These are phyloP conservation scores for Cyprinodon variegatus DNA, from an alignment of 2,113 vertebrate species.

Conservation along the genomic window DNA sequence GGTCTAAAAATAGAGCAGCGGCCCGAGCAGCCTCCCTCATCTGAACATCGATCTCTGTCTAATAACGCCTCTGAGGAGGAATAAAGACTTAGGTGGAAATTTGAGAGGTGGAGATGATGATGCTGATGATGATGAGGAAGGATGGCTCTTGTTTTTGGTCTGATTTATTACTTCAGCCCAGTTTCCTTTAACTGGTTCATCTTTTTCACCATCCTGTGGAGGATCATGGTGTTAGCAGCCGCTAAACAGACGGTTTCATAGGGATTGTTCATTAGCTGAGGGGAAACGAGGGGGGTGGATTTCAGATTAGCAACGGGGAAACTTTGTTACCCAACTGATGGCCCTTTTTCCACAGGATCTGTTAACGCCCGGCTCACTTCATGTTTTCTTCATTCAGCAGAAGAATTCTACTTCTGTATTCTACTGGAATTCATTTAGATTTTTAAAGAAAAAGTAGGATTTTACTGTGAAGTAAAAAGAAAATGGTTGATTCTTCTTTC, in stretches of 20 bases:
- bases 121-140: conserved; percentile 10
- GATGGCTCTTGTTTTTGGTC: conserved; percentile 20
- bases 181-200: neutral
- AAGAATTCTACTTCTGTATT: too few species aligned
- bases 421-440: too few species aligned
- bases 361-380: too few species aligned
- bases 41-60: conserved; percentile 73
- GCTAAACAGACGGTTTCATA: conserved; percentile 45
- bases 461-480: too few species aligned
- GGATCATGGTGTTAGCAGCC: conserved; percentile 45
- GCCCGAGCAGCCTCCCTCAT: conserved; percentile 47
- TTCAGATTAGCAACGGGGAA: neutral
- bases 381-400: too few species aligned
- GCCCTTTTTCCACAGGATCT: too few species aligned
- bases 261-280: conserved; percentile 37
- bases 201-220: neutral
- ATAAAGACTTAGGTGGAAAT: conserved; percentile 46
- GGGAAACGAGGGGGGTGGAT: conserved; percentile 20
- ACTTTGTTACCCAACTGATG: neutral
- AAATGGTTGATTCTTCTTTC: too few species aligned
- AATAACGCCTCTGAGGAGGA: conserved; percentile 61
- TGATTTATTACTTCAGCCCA: neutral
- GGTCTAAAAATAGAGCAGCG: conserved; percentile 77
- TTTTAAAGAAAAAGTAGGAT: too few species aligned
- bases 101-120: conserved; percentile 15